phyloP scores from a whole-genome alignment of 2,888 invertebrate species.

The Philereme vetulata region DNA sequence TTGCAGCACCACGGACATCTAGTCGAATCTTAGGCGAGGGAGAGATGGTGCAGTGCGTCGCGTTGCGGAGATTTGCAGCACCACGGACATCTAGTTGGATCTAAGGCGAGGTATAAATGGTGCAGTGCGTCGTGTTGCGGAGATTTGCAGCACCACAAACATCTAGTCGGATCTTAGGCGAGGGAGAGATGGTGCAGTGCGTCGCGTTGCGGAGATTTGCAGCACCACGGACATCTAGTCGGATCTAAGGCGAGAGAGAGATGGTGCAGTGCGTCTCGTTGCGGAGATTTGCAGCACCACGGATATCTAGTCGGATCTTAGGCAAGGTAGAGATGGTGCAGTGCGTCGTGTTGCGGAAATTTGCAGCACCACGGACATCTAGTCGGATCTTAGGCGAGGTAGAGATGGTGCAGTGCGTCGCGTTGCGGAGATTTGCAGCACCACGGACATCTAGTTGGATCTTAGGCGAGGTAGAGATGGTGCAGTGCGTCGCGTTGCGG shows the following conservation, averaged over 20 bases:
- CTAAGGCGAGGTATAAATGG: not conserved
- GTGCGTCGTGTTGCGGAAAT: not conserved
- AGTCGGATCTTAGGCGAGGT: not conserved
- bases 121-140: slow-evolving; percentile 1
- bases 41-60: not conserved
- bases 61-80: too few relatives aligned
- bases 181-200: not conserved
- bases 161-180: not conserved
- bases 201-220: not conserved
- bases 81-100: too few relatives aligned
- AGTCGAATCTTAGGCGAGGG: not conserved
- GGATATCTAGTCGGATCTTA: not conserved
- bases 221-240: too few relatives aligned
- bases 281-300: not conserved
- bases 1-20: not conserved
- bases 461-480: not conserved
- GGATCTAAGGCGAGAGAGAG: not conserved
- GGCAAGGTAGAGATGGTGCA: not conserved
- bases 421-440: not conserved
- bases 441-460: not conserved
- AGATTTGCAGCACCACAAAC: not conserved
- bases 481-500: not conserved
- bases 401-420: slow-evolving; percentile 4
- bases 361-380: too few relatives aligned
- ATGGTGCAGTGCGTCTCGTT: slow-evolving; percentile 3